Evolutionary conservation across 2,113 vertebrate species (phyloP).

Genomic region (Pygoscelis adeliae): DNA sequence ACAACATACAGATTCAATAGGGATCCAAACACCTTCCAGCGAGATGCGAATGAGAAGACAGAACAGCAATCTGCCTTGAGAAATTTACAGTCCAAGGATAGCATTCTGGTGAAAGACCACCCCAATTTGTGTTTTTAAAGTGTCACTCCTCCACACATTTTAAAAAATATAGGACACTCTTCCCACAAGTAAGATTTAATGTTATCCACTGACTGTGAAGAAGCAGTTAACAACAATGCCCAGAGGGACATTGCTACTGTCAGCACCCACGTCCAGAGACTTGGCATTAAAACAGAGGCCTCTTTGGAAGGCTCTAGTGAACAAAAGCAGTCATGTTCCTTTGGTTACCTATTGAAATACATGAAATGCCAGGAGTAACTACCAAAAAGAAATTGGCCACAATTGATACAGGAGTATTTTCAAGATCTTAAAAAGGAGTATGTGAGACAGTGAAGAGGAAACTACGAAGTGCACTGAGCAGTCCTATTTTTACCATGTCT

Average conservation of each 20-base stretch:
- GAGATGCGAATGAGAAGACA: conserved; percentile 1
- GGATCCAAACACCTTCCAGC: background rate
- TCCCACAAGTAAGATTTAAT: conserved; percentile 23
- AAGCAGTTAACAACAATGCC: background rate
- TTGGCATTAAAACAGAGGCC: background rate
- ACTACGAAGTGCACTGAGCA: background rate
- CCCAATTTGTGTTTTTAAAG: background rate
- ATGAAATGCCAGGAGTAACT: background rate
- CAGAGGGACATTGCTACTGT: background rate
- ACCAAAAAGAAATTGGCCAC: background rate
- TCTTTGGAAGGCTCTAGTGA: background rate
- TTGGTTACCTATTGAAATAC: background rate
- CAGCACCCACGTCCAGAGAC: background rate
- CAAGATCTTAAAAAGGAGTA: background rate
- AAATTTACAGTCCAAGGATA: background rate
- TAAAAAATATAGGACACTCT: background rate
- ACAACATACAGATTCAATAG: background rate
- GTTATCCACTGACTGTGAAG: background rate
- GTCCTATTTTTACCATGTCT: background rate
- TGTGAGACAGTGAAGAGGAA: background rate
- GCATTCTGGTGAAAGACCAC: conserved; percentile 18
- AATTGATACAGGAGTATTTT: background rate
- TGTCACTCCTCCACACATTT: background rate
- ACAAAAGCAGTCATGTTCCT: background rate
- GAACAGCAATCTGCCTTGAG: conserved; percentile 26